Evolutionary conservation across 2,888 invertebrate genomes (phyloP).

Genomic region (Horisme vitalbata): DNA sequence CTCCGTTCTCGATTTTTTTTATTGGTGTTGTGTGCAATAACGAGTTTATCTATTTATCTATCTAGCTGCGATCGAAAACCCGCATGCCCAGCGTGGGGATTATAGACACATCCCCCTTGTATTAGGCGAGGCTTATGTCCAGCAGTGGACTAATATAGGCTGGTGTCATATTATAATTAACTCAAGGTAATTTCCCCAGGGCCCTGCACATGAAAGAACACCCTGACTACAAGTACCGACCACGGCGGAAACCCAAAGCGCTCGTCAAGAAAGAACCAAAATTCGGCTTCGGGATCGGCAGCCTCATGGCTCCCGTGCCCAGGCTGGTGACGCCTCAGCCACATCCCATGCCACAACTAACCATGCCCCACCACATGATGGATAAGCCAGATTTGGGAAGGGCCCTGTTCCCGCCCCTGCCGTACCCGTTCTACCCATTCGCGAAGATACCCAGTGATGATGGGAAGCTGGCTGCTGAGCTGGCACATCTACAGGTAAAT

Average conservation of each 20-base stretch:
- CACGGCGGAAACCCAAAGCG: slow-evolving; percentile 93
- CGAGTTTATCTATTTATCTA: too few species aligned
- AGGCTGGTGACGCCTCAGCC: slow-evolving; percentile 72
- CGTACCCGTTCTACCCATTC: slow-evolving; percentile 88
- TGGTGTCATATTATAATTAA: too few species aligned
- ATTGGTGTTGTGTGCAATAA: too few species aligned
- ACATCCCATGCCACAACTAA: slow-evolving; percentile 70
- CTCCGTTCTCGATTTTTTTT: too few species aligned
- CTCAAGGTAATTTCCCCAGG: slow-evolving; percentile 73
- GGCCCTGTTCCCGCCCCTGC: slow-evolving; percentile 87
- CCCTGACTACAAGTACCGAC: slow-evolving; percentile 95
- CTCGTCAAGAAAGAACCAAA: slow-evolving; percentile 91
- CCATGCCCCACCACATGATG: slow-evolving; percentile 78
- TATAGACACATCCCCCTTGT: too few species aligned
- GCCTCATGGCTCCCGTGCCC: slow-evolving; percentile 84
- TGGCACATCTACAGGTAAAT: slow-evolving; percentile 84
- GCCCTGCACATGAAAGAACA: slow-evolving; percentile 97
- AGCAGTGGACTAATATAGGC: too few species aligned
- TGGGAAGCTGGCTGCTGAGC: slow-evolving; percentile 85
- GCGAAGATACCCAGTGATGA: slow-evolving; percentile 80
- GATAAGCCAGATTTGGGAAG: slow-evolving; percentile 86
- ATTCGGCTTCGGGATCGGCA: slow-evolving; percentile 87
- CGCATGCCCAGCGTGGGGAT: too few species aligned
- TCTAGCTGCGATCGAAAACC: too few species aligned
- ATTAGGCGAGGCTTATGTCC: too few species aligned